Evolutionary conservation across 2,797 vertebrate species (phyloP).

Genomic region (Hypotaenidia philippensis): DNA sequence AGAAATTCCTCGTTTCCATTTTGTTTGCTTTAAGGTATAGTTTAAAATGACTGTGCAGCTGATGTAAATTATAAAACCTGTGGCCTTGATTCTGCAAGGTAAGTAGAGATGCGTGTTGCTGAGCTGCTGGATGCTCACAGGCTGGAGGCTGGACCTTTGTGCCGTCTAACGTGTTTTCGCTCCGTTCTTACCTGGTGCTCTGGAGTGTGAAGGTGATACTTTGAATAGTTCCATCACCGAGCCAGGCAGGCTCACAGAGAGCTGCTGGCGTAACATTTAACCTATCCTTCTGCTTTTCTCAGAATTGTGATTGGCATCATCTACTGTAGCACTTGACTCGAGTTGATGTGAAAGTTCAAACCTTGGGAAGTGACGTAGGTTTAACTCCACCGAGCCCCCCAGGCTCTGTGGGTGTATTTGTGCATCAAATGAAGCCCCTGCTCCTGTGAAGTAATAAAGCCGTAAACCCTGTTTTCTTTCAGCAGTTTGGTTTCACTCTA

Average conservation of each 20-base stretch:
- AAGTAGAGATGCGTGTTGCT: neutral
- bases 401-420: neutral
- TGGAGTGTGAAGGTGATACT: neutral
- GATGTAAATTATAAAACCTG: conserved; percentile 1
- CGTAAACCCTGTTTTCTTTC: conserved; percentile 20
- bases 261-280: neutral
- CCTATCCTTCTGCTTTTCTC: neutral
- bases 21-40: conserved; percentile 38
- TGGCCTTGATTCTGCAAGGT: neutral
- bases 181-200: neutral
- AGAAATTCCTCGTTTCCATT: conserved; percentile 30
- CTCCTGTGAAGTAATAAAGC: conserved; percentile 37
- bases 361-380: neutral
- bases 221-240: neutral
- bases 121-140: neutral
- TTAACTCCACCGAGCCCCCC: neutral
- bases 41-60: neutral
- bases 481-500: conserved; percentile 25
- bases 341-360: neutral
- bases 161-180: neutral
- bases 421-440: neutral
- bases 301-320: neutral
- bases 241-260: neutral
- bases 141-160: neutral
- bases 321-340: neutral